These are phyloP conservation scores for Caenorhabditis inopinata DNA, from an alignment of 1,140 invertebrate species.

Conservation along the genomic window DNA sequence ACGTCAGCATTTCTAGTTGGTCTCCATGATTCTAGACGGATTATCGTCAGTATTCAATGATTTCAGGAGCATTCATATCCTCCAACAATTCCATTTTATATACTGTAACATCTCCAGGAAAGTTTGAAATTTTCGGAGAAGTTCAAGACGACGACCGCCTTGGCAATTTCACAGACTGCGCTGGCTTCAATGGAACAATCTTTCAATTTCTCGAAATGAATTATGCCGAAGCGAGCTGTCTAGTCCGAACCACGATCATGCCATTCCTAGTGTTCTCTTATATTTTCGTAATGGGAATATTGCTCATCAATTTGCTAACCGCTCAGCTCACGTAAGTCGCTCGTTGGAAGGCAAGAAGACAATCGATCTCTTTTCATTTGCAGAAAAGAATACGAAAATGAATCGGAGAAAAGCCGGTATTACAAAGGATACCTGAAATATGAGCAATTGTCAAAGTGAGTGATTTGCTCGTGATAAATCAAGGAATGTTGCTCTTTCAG, in stretches of 20 bases:
- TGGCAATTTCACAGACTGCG: background rate
- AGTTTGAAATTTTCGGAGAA: conserved; percentile 22
- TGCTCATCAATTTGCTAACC: background rate
- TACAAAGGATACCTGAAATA: conserved; percentile 14
- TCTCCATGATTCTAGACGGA: background rate
- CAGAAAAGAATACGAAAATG: conserved; percentile 6
- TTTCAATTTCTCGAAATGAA: background rate
- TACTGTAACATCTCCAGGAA: background rate
- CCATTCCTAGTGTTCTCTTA: background rate
- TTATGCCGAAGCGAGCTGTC: background rate
- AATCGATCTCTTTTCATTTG: background rate
- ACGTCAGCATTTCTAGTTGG: conserved; percentile 3
- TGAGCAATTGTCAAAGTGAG: background rate
- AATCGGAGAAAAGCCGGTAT: background rate
- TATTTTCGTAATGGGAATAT: conserved; percentile 14
- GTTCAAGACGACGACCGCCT: background rate
- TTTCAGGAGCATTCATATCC: background rate
- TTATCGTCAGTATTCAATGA: background rate
- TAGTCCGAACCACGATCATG: background rate
- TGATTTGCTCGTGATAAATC: too few species aligned
- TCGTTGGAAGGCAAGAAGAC: too few species aligned
- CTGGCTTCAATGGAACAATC: background rate
- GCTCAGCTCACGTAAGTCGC: background rate
- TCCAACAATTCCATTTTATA: background rate
- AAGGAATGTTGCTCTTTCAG: background rate